These are phyloP conservation scores for Heteractis magnifica DNA, from an alignment of 92 coral and sea anemone genomes.

Conservation along the genomic window DNA sequence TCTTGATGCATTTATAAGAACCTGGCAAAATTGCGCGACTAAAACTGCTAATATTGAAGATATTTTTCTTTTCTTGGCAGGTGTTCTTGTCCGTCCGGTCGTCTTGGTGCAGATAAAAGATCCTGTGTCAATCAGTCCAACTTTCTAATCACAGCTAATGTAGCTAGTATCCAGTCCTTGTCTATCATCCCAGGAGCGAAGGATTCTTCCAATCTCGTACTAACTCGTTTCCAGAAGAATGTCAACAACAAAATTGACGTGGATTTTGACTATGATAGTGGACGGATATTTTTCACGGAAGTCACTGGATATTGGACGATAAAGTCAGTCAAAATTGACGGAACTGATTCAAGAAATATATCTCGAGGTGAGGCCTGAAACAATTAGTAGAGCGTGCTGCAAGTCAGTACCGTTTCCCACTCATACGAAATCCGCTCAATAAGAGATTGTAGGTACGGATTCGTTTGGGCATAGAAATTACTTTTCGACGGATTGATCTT, in stretches of 20 bases:
- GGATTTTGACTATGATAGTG: slow-evolving; percentile 68
- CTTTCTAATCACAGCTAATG: slow-evolving; percentile 54
- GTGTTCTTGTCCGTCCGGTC: slow-evolving; percentile 80
- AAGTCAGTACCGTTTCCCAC: neutral
- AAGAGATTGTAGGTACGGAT: too few species aligned
- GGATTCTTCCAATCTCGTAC: slow-evolving; percentile 32
- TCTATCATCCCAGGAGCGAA: slow-evolving; percentile 44
- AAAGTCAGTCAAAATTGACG: slow-evolving; percentile 67
- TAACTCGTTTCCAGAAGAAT: slow-evolving; percentile 10
- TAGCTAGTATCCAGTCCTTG: slow-evolving; percentile 42
- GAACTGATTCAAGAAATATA: slow-evolving; percentile 56
- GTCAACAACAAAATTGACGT: slow-evolving; percentile 26
- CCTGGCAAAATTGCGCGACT: too few species aligned
- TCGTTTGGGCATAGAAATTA: too few species aligned
- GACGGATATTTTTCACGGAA: slow-evolving; percentile 65
- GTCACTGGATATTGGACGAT: slow-evolving; percentile 31
- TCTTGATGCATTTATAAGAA: too few species aligned
- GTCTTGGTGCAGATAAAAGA: slow-evolving; percentile 56
- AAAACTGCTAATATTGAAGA: too few species aligned
- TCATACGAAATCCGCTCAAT: neutral
- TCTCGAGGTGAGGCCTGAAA: slow-evolving; percentile 43
- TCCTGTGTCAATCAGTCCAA: slow-evolving; percentile 58
- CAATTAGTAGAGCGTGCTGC: too few species aligned
- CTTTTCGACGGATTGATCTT: too few species aligned
- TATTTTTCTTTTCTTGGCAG: slow-evolving; percentile 17